phyloP scores from a whole-genome alignment of 2,797 vertebrate species.

The Acanthurus lineatus region DNA sequence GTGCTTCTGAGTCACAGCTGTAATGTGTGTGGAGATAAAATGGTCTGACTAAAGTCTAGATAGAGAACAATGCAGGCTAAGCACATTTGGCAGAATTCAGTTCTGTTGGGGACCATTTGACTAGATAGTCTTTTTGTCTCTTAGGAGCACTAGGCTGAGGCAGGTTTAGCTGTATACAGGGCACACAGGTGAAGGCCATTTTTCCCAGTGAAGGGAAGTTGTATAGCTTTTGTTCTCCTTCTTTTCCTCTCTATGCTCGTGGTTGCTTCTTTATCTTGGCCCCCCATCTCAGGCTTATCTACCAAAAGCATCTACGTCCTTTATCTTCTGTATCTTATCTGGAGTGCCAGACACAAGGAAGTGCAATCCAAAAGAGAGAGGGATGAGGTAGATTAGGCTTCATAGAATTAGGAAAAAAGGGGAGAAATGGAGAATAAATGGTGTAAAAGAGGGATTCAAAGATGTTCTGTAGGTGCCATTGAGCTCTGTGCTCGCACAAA shows the following conservation, averaged over 20 bases:
- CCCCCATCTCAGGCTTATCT: constrained; percentile 53
- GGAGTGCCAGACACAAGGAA: constrained; percentile 58
- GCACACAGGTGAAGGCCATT: constrained; percentile 45
- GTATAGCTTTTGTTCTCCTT: constrained; percentile 34
- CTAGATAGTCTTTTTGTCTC: not conserved
- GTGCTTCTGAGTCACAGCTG: constrained; percentile 28
- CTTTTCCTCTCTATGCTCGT: constrained; percentile 6
- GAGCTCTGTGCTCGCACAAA: not conserved
- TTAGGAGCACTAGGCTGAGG: constrained; percentile 6
- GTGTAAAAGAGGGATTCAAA: not conserved
- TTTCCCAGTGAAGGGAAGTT: constrained; percentile 2
- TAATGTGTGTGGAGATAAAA: constrained; percentile 36
- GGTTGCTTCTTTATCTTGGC: constrained; percentile 45
- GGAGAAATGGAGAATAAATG: constrained; percentile 5
- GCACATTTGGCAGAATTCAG: constrained; percentile 23
- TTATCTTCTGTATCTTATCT: constrained; percentile 73
- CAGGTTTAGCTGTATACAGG: constrained; percentile 24
- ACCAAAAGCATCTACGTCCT: constrained; percentile 48
- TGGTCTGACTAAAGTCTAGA: constrained; percentile 1
- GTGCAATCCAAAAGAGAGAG: constrained; percentile 15
- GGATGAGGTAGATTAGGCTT: constrained; percentile 31
- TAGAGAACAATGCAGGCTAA: constrained; percentile 17
- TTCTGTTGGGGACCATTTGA: not conserved
- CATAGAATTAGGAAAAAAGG: constrained; percentile 16
- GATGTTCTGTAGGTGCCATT: constrained; percentile 15